Evolutionary conservation across 2,797 vertebrate genomes (phyloP).

Genomic region (Cyprinella venusta): DNA sequence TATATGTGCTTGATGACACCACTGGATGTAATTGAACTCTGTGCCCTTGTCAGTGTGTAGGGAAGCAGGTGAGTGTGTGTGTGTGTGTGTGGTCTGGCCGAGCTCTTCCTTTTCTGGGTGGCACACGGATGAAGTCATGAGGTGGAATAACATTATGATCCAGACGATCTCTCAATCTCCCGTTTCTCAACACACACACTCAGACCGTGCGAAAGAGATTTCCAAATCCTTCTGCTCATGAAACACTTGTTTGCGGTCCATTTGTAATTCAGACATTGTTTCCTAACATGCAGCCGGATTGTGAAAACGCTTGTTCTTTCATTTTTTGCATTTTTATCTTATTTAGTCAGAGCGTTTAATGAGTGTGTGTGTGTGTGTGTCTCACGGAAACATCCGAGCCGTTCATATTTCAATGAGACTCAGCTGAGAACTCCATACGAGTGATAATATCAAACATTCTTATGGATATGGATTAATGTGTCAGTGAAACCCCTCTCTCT

Average conservation of each 20-base stretch:
- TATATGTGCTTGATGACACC: too few relatives aligned
- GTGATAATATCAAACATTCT: neutral
- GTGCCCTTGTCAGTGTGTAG: too few relatives aligned
- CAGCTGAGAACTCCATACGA: neutral
- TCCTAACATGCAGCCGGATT: neutral
- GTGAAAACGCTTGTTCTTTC: neutral
- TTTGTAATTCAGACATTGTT: slow-evolving; percentile 4
- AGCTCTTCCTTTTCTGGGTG: slow-evolving; percentile 44
- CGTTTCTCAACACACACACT: slow-evolving; percentile 17
- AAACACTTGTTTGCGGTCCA: neutral
- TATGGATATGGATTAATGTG: neutral
- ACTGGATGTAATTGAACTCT: too few relatives aligned
- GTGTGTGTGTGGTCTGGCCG: slow-evolving; percentile 20
- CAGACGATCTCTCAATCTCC: neutral
- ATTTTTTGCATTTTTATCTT: neutral
- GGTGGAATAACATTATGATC: slow-evolving; percentile 30
- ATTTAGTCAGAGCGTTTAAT: neutral
- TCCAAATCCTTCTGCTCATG: neutral
- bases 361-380: neutral
- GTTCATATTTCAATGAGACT: neutral
- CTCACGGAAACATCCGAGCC: neutral
- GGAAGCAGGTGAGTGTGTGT: neutral
- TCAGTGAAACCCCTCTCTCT: neutral
- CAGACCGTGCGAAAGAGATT: slow-evolving; percentile 12
- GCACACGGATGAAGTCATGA: slow-evolving; percentile 47